These are phyloP conservation scores for Hemistola chrysoprasaria DNA, from an alignment of 2,888 invertebrate species.

Conservation along the genomic window DNA sequence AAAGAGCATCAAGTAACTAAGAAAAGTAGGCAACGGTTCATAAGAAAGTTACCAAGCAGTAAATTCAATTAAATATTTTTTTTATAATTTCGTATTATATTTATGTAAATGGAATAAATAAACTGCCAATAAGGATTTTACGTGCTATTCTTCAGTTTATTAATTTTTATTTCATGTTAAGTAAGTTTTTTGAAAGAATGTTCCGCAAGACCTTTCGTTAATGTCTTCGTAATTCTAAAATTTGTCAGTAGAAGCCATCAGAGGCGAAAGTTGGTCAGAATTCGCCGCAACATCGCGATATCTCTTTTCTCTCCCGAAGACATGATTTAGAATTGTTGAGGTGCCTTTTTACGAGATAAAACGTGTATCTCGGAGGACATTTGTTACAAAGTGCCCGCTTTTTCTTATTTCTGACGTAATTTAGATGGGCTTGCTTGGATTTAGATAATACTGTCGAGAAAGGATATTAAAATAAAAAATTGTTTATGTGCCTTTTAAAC, in stretches of 20 bases:
- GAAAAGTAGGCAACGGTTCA: slow-evolving; percentile 41
- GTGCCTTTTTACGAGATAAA: slow-evolving; percentile 39
- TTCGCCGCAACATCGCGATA: slow-evolving; percentile 45
- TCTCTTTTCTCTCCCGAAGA: slow-evolving; percentile 41
- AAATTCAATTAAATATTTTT: slow-evolving; percentile 33
- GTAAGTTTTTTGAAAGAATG: too few species aligned
- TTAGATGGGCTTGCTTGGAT: too few species aligned
- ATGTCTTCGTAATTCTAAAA: slow-evolving; percentile 5
- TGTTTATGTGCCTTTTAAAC: too few species aligned
- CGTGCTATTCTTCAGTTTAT: too few species aligned
- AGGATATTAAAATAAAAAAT: too few species aligned
- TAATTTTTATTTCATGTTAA: too few species aligned
- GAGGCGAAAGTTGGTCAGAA: slow-evolving; percentile 15
- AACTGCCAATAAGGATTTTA: background rate
- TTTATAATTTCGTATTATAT: background rate
- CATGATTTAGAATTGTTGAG: slow-evolving; percentile 47
- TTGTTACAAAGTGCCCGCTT: slow-evolving; percentile 18
- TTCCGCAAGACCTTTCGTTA: background rate
- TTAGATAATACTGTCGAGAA: too few species aligned
- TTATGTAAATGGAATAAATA: slow-evolving; percentile 1
- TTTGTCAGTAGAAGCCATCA: slow-evolving; percentile 13
- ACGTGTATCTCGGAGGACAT: slow-evolving; percentile 19
- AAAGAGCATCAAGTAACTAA: slow-evolving; percentile 30
- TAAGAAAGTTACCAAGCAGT: slow-evolving; percentile 36
- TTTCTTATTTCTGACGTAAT: slow-evolving; percentile 8